Conservation (phyloP, 2,797 vertebrate species). For the Thamnophis elegans region DNA sequence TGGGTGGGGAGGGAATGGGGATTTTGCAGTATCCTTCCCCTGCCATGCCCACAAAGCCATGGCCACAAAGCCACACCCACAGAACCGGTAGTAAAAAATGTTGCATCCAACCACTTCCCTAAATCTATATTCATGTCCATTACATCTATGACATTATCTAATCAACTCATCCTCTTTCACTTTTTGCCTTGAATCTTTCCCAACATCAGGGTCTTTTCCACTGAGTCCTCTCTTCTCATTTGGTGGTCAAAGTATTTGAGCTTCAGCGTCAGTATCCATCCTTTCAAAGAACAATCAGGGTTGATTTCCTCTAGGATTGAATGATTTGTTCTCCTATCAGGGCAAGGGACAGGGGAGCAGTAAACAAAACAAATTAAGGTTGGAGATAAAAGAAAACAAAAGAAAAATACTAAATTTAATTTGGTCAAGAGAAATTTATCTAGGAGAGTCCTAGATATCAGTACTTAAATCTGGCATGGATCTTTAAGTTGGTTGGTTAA, state of each 20-base stretch:
- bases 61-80: too few species aligned
- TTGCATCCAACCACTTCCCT: neutral
- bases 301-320: neutral
- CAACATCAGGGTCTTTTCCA: neutral
- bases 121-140: neutral
- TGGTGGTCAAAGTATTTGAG: neutral
- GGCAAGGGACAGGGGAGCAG: neutral
- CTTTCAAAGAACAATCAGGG: neutral
- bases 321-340: neutral
- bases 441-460: neutral
- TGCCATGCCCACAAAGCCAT: too few species aligned
- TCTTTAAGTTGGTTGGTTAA: neutral
- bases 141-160: neutral
- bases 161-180: neutral
- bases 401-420: neutral
- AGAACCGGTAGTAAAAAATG: too few species aligned
- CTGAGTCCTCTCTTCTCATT: neutral
- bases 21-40: too few species aligned
- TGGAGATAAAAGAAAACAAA: neutral
- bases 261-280: neutral
- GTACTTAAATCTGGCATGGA: neutral
- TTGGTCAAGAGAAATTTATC: neutral
- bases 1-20: too few species aligned
- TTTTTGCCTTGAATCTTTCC: neutral
- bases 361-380: neutral